phyloP scores from a whole-genome alignment of 2,113 vertebrate species.

The Narcine bancroftii region DNA sequence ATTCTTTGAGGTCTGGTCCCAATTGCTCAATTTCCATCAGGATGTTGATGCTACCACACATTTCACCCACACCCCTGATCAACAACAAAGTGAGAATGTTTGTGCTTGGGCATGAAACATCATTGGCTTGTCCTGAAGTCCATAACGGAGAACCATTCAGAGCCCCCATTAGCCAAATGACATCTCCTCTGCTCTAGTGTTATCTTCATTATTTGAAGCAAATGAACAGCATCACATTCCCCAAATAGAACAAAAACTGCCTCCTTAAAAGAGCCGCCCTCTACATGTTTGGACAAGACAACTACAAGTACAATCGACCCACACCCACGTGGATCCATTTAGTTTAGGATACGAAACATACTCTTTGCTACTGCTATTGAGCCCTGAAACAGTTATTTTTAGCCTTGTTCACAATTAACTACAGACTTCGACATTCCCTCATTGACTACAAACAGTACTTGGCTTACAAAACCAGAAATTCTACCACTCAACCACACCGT shows the following conservation, averaged over 20 bases:
- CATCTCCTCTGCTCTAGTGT: background rate
- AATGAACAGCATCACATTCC: background rate
- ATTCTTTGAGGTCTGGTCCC: background rate
- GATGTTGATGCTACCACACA: background rate
- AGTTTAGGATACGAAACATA: background rate
- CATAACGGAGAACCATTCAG: background rate
- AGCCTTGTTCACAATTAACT: background rate
- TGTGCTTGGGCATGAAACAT: background rate
- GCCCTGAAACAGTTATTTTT: background rate
- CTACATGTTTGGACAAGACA: background rate
- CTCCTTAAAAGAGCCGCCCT: background rate
- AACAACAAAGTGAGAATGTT: background rate
- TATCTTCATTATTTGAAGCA: background rate
- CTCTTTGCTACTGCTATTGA: background rate
- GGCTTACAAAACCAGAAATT: background rate
- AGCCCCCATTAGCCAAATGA: background rate
- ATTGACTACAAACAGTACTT: background rate
- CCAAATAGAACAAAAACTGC: background rate
- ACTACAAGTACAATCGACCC: background rate
- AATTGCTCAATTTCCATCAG: background rate
- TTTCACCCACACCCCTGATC: background rate
- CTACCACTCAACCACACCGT: background rate
- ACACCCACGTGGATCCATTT: background rate
- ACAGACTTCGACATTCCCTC: background rate
- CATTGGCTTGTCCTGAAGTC: background rate